phyloP scores from a whole-genome alignment of 2,888 invertebrate genomes.

The Argynnis bischoffii region DNA sequence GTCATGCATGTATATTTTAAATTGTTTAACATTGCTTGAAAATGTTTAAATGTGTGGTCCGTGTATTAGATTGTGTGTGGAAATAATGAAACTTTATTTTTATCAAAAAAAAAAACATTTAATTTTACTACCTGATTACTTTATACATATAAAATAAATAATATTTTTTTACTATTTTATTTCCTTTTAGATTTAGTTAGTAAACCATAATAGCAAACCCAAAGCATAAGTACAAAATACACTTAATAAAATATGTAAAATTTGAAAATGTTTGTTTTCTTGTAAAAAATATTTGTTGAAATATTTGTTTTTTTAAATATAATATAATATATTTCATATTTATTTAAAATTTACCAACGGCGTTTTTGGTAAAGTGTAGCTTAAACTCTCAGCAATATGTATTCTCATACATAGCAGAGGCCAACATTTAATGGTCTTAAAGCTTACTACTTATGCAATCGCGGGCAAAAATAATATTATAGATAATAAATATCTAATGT shows the following conservation, averaged over 20 bases:
- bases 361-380: too few relatives aligned
- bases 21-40: background rate
- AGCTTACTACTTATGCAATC: background rate
- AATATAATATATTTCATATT: too few relatives aligned
- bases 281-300: background rate
- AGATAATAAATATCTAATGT: background rate
- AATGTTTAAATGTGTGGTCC: too few relatives aligned
- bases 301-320: too few relatives aligned
- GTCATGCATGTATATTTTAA: conserved; percentile 6
- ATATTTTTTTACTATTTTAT: background rate
- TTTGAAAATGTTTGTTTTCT: background rate
- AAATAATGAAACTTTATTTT: background rate
- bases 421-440: too few relatives aligned
- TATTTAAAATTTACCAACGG: too few relatives aligned
- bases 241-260: background rate
- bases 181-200: background rate
- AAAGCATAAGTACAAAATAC: conserved; percentile 13
- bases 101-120: background rate
- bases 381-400: too few relatives aligned
- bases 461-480: background rate
- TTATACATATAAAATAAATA: background rate
- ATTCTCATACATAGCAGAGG: too few relatives aligned
- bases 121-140: background rate
- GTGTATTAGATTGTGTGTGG: too few relatives aligned
- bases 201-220: background rate